Base-by-base conservation (phyloP, 1,140 invertebrate species). In the Cydia strobilella region DNA sequence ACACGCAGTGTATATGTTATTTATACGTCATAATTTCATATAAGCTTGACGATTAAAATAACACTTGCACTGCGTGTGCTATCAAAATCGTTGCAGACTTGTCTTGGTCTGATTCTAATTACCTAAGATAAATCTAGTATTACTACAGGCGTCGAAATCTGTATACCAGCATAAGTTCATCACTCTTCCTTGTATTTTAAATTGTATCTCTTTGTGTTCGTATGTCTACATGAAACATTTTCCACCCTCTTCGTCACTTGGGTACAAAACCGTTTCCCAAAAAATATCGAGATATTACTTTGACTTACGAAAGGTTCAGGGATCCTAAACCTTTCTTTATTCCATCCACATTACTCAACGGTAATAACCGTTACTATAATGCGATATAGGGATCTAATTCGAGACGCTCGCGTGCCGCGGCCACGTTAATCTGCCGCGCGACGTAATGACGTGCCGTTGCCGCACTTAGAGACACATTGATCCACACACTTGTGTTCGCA, bases 341-440 rank as follows among this genome's bases (percentile, higher is more conserved):
- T 35, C 65, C 65, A 35, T 35, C 31, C n/a, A 39, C 18, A 69
- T 69, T 69, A 69, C 65, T 69, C 65, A 69, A 59, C 27, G 27
- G 65, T 35, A 69, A 69, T 35, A 69, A 35, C 27, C 65, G 31
- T 69, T 69, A 35, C 65, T n/a, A 23, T 69, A 69, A 69, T 69
- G 65, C 31, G 65, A 69, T 69, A 69, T 69, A 69, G 27, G 65
- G 27, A 69, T 35, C 31, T 69, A 69, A 69, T 69, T 69, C 65
- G 31, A 59, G 27, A 39, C 63, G 63, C 15, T 69, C 18, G 65
- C 65, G 65, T 69, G 65, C 65, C 27, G 35, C 65, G 65, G 31
- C n/a, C n/a, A 39, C 27, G 65, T 69, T 69, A 69, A 69, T 35
- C 65, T 66, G 65, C 65, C 15, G 65, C 27, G 27, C n/a, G 27